phyloP scores from a whole-genome alignment of 2,888 invertebrate species.

The Phortica magna region DNA sequence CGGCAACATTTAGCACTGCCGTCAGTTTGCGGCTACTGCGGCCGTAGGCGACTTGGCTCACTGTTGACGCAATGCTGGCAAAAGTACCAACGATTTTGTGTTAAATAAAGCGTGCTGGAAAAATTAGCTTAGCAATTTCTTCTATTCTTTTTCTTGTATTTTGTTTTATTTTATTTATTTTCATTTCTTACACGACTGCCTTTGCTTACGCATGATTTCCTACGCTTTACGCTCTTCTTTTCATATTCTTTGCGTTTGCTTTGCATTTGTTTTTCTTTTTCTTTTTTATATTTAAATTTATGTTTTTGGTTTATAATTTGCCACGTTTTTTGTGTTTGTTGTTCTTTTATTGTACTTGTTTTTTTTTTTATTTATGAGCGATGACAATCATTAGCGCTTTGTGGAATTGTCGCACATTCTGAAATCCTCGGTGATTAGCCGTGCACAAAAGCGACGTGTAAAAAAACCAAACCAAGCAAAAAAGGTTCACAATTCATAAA shows the following conservation, averaged over 20 bases:
- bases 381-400: constrained; percentile 13
- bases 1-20: background rate
- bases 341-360: constrained; percentile 37
- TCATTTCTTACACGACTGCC: constrained; percentile 25
- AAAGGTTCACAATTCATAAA: background rate
- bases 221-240: background rate
- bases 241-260: background rate
- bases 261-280: constrained; percentile 4
- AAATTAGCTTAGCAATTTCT: constrained; percentile 58
- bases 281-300: constrained; percentile 1
- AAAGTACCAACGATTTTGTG: constrained; percentile 39
- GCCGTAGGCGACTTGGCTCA: no score
- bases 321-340: constrained; percentile 24
- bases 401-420: constrained; percentile 33
- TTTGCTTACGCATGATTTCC: constrained; percentile 29
- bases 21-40: background rate
- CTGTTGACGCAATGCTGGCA: background rate
- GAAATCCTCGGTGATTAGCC: background rate
- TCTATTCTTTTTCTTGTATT: constrained; percentile 1
- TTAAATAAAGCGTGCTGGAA: constrained; percentile 54
- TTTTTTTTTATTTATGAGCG: constrained; percentile 33
- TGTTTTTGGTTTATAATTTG: constrained; percentile 13
- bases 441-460: background rate
- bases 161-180: background rate
- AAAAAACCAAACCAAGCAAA: background rate